phyloP scores from a whole-genome alignment of 2,888 invertebrate species.

The Cenopis cana region DNA sequence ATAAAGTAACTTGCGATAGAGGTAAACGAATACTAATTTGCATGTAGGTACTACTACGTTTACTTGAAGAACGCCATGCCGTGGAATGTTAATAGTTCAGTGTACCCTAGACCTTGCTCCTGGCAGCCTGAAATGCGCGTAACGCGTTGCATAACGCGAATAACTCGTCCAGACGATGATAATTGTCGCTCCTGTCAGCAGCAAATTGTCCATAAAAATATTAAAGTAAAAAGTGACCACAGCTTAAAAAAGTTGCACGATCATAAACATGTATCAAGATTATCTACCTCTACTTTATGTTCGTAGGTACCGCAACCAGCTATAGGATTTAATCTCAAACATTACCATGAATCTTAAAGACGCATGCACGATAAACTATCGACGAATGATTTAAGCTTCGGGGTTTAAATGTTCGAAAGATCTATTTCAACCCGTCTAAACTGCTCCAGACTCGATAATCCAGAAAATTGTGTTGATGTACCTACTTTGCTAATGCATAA shows the following conservation, averaged over 20 bases:
- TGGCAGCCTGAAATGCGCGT: slow-evolving; percentile 43
- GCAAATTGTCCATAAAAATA: neutral
- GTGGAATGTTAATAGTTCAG: neutral
- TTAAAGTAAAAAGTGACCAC: neutral
- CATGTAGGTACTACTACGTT: neutral
- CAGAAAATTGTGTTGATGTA: slow-evolving; percentile 45
- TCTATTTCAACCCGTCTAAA: slow-evolving; percentile 43
- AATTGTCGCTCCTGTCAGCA: slow-evolving; percentile 50
- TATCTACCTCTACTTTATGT: slow-evolving; percentile 32
- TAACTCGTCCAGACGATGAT: slow-evolving; percentile 59
- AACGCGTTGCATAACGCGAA: slow-evolving; percentile 73
- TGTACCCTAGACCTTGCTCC: slow-evolving; percentile 19
- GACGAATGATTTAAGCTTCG: slow-evolving; percentile 20
- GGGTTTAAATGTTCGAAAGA: slow-evolving; percentile 10
- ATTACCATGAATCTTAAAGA: slow-evolving; percentile 37
- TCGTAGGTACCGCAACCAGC: slow-evolving; percentile 8
- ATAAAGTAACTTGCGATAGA: neutral
- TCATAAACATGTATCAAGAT: slow-evolving; percentile 53
- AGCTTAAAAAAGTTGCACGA: slow-evolving; percentile 52
- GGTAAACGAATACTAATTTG: no score
- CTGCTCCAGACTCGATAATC: slow-evolving; percentile 38
- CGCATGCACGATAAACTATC: slow-evolving; percentile 18
- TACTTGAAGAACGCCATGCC: neutral
- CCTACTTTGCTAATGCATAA: slow-evolving; percentile 49
- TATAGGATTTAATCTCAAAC: slow-evolving; percentile 35